These are phyloP conservation scores for Agrochola litura DNA, from an alignment of 2,888 invertebrate genomes.

Conservation along the genomic window DNA sequence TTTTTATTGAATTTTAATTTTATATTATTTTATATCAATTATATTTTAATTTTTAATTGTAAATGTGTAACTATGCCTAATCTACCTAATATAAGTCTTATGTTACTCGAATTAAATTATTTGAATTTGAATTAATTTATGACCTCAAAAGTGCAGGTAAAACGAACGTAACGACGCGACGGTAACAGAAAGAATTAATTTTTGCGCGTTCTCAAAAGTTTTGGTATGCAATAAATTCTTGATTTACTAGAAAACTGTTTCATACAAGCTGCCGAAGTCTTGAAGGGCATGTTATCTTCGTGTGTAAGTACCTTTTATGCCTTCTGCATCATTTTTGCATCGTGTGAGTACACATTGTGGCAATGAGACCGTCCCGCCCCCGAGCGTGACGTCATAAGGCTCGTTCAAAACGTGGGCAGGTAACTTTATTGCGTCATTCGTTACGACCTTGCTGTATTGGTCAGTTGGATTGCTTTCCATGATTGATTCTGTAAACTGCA, in stretches of 20 bases:
- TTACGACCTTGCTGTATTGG: slow-evolving; percentile 55
- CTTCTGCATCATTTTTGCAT: slow-evolving; percentile 31
- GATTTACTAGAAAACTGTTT: not conserved
- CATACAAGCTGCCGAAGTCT: not conserved
- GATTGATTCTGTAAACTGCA: slow-evolving; percentile 14
- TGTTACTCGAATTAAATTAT: too few species aligned
- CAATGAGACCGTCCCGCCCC: slow-evolving; percentile 41
- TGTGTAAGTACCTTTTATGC: not conserved
- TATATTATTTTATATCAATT: too few species aligned
- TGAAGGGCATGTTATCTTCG: not conserved
- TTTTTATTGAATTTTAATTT: too few species aligned
- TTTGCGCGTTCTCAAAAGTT: not conserved
- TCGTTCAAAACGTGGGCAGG: slow-evolving; percentile 58
- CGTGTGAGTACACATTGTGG: slow-evolving; percentile 28
- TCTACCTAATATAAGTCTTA: too few species aligned
- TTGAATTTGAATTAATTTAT: too few species aligned
- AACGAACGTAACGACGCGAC: not conserved
- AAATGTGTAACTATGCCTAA: too few species aligned
- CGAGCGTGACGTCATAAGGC: slow-evolving; percentile 61
- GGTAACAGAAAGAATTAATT: not conserved
- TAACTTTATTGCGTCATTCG: slow-evolving; percentile 58
- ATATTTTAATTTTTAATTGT: too few species aligned
- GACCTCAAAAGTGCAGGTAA: not conserved
- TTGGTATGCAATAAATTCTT: not conserved
- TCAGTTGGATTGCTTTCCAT: slow-evolving; percentile 51